Evolutionary conservation across 2,888 invertebrate genomes (phyloP), one percentile per base, ranked within the genome.

Genomic region (Diplazon laetatorius): DNA sequence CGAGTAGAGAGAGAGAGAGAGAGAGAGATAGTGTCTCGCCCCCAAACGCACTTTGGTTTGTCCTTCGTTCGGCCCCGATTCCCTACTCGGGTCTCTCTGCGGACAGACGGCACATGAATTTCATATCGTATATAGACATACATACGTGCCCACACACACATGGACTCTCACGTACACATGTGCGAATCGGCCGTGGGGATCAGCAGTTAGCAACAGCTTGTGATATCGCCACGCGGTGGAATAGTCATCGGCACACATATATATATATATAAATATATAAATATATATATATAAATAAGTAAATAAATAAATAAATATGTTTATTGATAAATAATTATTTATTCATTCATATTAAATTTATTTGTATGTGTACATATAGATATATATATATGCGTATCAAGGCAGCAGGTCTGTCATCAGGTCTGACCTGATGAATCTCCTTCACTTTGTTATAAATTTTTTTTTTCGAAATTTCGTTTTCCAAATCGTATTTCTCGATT

Each of bases 61-160:
- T 87, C 86, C 87, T 87, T 86, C 87, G 84, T 82, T 80, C 84
- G 83, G 78, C 71, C 78, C 78, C 73, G 80, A 83, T 85, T 83
- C 85, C 82, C 84, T 82, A 82, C 83, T 81, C 78, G 79, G 74
- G n/a, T n/a, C n/a, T n/a, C n/a, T 78, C 66, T 66, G 73, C 71
- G 18, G 39, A 59, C 70, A 50, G 25, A 62, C 55, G 14, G 50
- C 42, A 66, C 76, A 66, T 66, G 65, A 76, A 75, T 74, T n/a
- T 62, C 62, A 62, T 69, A 55, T 37, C 25, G 46, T n/a, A n/a
- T n/a, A n/a, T n/a, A n/a, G n/a, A n/a, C n/a, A n/a, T n/a, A n/a
- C n/a, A n/a, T n/a, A n/a, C n/a, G n/a, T n/a, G n/a, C n/a, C n/a
- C n/a, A n/a, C n/a, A n/a, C 39, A 59, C n/a, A 57, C 6, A 39